A percentile compares a stretch with the other conserved stretches of the same genome.
phyloP scores from a whole-genome alignment of 2,113 vertebrate genomes.

The Aptenodytes patagonicus region DNA sequence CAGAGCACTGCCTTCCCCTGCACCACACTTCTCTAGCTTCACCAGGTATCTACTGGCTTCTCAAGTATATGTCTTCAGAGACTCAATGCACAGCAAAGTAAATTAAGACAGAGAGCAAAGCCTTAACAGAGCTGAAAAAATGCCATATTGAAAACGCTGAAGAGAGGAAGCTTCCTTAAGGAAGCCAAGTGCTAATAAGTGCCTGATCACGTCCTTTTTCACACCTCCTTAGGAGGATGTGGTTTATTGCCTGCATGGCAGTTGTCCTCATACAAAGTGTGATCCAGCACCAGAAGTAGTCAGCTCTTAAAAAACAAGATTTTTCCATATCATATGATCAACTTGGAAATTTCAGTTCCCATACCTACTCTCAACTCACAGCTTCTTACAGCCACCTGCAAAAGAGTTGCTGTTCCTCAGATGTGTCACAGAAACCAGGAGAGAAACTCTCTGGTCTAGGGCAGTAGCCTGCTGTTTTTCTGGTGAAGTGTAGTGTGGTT shows the following conservation, averaged over 20 bases:
- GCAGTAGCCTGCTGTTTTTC: neutral
- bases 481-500: neutral
- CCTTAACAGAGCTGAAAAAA: neutral
- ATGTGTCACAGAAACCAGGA: neutral
- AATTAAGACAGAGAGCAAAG: neutral
- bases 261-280: fast-evolving
- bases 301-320: neutral
- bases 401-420: neutral
- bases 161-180: neutral
- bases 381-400: neutral
- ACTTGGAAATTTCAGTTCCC: neutral
- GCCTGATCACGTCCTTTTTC: neutral
- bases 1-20: neutral
- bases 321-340: neutral
- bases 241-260: neutral
- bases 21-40: neutral
- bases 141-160: neutral
- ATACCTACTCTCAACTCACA: neutral
- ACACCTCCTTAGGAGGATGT: neutral
- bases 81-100: neutral
- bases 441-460: neutral
- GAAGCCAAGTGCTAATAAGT: neutral
- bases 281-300: neutral
- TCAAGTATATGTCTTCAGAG: neutral
- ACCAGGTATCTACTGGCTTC: neutral